Evolutionary conservation across 2,113 vertebrate species (phyloP).

Genomic region (Corynorhinus townsendii): DNA sequence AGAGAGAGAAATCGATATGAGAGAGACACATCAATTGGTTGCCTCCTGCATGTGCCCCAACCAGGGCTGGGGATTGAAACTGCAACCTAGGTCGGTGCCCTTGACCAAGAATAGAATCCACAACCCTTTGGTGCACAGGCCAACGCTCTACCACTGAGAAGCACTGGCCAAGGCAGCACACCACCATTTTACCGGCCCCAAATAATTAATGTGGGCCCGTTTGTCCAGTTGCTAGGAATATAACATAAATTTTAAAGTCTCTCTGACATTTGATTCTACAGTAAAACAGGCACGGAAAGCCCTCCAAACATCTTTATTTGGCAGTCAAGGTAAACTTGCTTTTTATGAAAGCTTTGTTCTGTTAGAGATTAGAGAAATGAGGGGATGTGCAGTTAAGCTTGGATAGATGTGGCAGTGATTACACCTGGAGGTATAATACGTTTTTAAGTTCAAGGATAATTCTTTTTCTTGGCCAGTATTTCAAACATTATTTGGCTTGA

Average conservation of each 20-base stretch:
- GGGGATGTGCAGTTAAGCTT: constrained; percentile 43
- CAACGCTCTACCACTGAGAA: no score
- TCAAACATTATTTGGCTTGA: constrained; percentile 71
- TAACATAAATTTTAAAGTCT: neutral
- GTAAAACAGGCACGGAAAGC: neutral
- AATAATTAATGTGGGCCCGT: neutral
- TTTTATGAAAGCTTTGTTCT: constrained; percentile 48
- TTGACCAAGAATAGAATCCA: no score
- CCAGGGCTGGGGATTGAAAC: no score
- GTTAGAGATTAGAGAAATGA: constrained; percentile 37
- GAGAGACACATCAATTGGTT: no score
- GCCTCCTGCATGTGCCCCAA: no score
- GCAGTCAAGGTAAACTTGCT: constrained; percentile 13
- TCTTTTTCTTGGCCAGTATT: constrained; percentile 81
- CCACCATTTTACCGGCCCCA: neutral
- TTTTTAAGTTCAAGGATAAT: constrained; percentile 78
- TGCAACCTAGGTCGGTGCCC: no score
- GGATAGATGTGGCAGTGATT: constrained; percentile 48
- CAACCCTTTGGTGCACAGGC: no score
- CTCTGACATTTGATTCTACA: neutral
- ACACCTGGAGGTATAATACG: constrained; percentile 57
- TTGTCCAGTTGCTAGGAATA: neutral
- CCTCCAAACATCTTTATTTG: constrained; percentile 16
- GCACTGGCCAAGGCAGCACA: no score
- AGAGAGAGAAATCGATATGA: no score